Conservation (phyloP, 2,113 vertebrate species). For the Peromyscus polionotus region DNA sequence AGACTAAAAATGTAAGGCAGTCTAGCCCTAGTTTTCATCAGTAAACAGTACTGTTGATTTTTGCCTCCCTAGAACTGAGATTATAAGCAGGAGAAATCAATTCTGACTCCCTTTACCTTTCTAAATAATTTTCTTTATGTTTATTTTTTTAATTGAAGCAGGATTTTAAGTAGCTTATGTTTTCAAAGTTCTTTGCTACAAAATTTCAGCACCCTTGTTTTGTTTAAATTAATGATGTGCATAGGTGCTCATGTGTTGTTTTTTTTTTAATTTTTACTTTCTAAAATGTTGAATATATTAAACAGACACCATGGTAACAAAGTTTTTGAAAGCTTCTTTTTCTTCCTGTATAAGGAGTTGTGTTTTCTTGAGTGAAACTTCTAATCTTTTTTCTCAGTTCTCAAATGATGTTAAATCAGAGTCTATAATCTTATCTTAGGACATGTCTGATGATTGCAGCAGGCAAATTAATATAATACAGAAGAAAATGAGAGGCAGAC, state of each 20-base stretch:
- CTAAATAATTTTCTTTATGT: not conserved
- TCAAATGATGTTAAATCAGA: slow-evolving; percentile 12
- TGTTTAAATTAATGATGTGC: not conserved
- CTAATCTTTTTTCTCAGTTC: not conserved
- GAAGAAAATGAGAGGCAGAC: not conserved
- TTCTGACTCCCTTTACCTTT: not conserved
- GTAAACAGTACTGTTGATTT: not conserved
- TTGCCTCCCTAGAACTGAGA: not conserved
- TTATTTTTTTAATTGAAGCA: not conserved
- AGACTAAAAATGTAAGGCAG: not conserved
- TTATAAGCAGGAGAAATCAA: not conserved
- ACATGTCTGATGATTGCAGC: not conserved
- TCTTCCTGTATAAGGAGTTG: slow-evolving; percentile 1
- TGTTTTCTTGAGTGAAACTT: not conserved
- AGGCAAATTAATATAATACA: not conserved
- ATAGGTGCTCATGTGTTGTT: not conserved
- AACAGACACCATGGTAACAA: not conserved
- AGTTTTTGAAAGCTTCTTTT: not conserved
- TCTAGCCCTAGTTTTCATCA: too few species aligned
- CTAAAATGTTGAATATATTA: slow-evolving; percentile 19
- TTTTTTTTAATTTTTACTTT: slow-evolving; percentile 12
- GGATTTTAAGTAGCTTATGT: not conserved
- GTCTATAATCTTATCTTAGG: not conserved
- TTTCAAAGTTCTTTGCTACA: not conserved
- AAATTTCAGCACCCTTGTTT: not conserved